Percentiles rank a stretch among this genome's conserved stretches.
Evolutionary conservation across 2,888 invertebrate species (phyloP).

Genomic region (Syrista parreyssii): DNA sequence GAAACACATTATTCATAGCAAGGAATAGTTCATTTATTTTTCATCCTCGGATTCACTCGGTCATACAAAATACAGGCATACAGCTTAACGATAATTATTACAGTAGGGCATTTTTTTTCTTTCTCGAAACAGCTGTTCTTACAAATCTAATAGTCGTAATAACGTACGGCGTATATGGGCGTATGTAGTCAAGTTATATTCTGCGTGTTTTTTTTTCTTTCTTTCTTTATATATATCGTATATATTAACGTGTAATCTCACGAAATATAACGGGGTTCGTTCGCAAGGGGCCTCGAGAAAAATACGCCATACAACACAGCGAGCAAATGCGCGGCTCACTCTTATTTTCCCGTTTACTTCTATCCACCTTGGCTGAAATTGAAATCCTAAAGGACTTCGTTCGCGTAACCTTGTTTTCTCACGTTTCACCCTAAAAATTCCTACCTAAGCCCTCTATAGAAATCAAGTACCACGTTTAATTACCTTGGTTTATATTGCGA

Average conservation of each 20-base stretch:
- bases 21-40: conserved; percentile 62
- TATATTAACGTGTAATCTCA: conserved; percentile 8
- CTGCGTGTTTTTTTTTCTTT: conserved; percentile 11
- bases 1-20: conserved; percentile 51
- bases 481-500: conserved; percentile 2
- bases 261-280: conserved; percentile 19
- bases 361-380: not conserved
- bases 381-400: not conserved
- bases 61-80: conserved; percentile 64
- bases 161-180: not conserved
- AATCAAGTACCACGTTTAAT: conserved; percentile 1
- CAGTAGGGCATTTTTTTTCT: conserved; percentile 19
- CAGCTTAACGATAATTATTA: conserved; percentile 47
- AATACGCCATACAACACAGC: conserved; percentile 14
- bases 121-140: not conserved
- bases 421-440: not conserved
- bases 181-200: not conserved
- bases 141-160: not conserved
- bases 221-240: conserved; percentile 10
- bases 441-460: conserved; percentile 1
- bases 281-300: conserved; percentile 4
- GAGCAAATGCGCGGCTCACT: not conserved
- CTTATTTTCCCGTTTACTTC: not conserved
- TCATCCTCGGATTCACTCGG: conserved; percentile 55
- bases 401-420: not conserved